These are phyloP conservation scores for Microctenopoma stevenorrisi DNA, from an alignment of 2,797 vertebrate species.

Conservation along the genomic window DNA sequence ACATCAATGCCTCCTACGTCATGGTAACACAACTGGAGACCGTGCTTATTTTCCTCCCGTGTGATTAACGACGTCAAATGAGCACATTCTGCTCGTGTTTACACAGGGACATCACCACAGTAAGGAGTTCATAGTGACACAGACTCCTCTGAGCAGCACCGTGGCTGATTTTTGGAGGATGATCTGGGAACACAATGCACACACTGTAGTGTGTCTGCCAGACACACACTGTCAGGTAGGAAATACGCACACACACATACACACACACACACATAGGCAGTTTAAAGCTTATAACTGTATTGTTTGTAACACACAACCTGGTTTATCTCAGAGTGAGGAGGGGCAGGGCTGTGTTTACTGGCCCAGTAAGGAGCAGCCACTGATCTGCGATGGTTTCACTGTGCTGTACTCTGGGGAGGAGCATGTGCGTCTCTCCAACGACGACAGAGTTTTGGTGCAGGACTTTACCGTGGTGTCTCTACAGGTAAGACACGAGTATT, in stretches of 20 bases:
- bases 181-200: slow-evolving; percentile 95
- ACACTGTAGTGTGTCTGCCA: slow-evolving; percentile 90
- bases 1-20: slow-evolving; percentile 96
- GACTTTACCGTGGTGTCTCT: slow-evolving; percentile 91
- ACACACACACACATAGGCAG: background rate
- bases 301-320: slow-evolving; percentile 4
- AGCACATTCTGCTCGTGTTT: background rate
- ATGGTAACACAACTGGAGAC: slow-evolving; percentile 82
- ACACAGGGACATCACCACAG: slow-evolving; percentile 91
- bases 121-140: slow-evolving; percentile 93
- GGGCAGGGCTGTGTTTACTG: slow-evolving; percentile 88
- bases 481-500: slow-evolving; percentile 82
- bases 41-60: background rate
- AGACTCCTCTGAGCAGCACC: slow-evolving; percentile 92
- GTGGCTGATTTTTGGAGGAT: slow-evolving; percentile 97
- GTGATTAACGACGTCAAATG: background rate
- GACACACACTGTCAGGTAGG: slow-evolving; percentile 89
- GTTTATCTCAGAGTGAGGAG: slow-evolving; percentile 71
- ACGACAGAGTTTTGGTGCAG: slow-evolving; percentile 91
- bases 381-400: slow-evolving; percentile 92
- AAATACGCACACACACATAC: slow-evolving; percentile 13
- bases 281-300: background rate
- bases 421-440: slow-evolving; percentile 87
- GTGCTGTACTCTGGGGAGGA: slow-evolving; percentile 90
- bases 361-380: slow-evolving; percentile 92